A percentile compares a stretch with the other conserved stretches of the same genome.
Evolutionary conservation across 2,888 invertebrate genomes (phyloP).

Genomic region (Acanthosepion lycidas): DNA sequence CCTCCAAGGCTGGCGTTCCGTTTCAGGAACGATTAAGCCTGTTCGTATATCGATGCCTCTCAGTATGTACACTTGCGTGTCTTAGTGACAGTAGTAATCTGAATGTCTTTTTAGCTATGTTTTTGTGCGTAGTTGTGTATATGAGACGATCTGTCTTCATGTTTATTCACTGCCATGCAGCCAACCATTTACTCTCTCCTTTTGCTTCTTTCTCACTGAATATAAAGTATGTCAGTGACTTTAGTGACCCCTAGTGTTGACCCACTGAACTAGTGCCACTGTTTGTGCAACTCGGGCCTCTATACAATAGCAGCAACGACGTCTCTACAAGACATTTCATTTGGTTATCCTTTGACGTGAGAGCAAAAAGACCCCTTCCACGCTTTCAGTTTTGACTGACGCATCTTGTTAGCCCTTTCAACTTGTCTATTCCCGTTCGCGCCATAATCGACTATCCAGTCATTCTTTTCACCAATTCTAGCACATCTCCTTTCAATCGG

Average conservation of each 20-base stretch:
- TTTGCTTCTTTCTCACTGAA: not conserved
- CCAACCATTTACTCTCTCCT: not conserved
- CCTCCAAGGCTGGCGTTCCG: too few species aligned
- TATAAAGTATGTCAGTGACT: not conserved
- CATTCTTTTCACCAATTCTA: not conserved
- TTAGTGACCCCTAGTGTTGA: not conserved
- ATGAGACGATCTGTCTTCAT: too few species aligned
- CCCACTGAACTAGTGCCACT: conserved; percentile 33
- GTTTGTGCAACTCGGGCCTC: not conserved
- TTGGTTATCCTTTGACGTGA: not conserved
- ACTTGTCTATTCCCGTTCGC: not conserved
- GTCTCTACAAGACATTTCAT: not conserved
- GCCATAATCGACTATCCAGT: not conserved
- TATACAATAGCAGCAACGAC: not conserved
- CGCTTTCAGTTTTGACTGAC: not conserved
- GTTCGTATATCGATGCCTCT: too few species aligned
- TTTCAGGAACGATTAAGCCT: too few species aligned
- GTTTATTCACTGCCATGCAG: not conserved
- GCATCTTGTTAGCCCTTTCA: not conserved
- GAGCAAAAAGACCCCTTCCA: not conserved
- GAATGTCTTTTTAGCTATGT: too few species aligned
- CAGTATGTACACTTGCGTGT: too few species aligned
- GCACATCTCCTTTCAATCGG: not conserved
- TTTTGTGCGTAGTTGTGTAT: too few species aligned
- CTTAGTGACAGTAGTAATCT: too few species aligned